Conservation (phyloP, 2,797 vertebrate species). For the Odontamblyopus rebecca region DNA sequence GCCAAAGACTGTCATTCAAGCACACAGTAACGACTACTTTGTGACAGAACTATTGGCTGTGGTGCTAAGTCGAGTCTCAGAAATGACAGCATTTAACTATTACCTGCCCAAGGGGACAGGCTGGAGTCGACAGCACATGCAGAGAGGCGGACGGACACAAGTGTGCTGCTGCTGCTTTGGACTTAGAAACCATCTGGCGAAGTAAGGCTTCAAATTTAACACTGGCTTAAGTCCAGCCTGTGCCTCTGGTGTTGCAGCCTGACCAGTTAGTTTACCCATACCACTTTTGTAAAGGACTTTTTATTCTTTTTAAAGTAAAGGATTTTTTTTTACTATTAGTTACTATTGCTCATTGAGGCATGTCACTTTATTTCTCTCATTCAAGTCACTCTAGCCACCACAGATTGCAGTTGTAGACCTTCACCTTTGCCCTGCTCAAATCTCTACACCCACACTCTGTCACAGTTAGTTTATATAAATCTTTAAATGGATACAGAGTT, state of each 20-base stretch:
- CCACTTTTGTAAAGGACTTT: constrained; percentile 22
- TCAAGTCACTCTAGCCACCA: neutral
- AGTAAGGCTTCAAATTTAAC: constrained; percentile 64
- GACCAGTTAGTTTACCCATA: constrained; percentile 22
- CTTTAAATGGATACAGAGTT: constrained; percentile 10
- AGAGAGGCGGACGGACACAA: constrained; percentile 19
- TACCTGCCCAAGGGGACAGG: constrained; percentile 36
- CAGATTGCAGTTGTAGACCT: constrained; percentile 20
- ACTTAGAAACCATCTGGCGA: constrained; percentile 61
- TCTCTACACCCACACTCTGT: constrained; percentile 8
- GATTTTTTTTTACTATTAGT: constrained; percentile 1
- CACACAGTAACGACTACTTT: constrained; percentile 41
- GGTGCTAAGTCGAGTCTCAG: constrained; percentile 53
- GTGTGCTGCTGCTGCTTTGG: constrained; percentile 22
- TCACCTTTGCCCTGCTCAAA: constrained; percentile 28
- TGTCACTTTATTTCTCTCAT: neutral
- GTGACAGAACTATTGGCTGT: constrained; percentile 50
- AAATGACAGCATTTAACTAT: constrained; percentile 67
- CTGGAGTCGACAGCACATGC: constrained; percentile 34
- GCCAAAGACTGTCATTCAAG: constrained; percentile 63
- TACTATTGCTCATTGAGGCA: neutral
- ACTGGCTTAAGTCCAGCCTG: constrained; percentile 46
- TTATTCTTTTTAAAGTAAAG: neutral
- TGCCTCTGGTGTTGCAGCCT: constrained; percentile 26
- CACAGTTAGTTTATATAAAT: constrained; percentile 10